phyloP scores from a whole-genome alignment of 2,113 vertebrate species.

The Elachura formosa region DNA sequence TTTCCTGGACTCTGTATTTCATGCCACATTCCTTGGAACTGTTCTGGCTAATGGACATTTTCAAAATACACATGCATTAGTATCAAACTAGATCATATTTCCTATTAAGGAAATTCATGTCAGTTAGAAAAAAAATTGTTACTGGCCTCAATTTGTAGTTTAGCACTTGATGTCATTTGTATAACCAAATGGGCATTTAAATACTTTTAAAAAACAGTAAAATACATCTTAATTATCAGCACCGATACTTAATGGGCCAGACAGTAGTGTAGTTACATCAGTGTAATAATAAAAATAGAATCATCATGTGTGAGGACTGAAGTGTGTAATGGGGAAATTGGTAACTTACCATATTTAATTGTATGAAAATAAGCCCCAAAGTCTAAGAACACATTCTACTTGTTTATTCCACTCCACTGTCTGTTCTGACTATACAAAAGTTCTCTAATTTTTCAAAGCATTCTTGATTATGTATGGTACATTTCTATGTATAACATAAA shows the following conservation, averaged over 20 bases:
- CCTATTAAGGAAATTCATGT: not conserved
- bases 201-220: not conserved
- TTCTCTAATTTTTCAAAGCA: not conserved
- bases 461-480: not conserved
- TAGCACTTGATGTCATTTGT: not conserved
- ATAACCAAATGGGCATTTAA: not conserved
- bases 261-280: not conserved
- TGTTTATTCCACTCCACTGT: not conserved
- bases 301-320: not conserved
- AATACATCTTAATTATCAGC: not conserved
- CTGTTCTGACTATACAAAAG: not conserved
- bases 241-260: not conserved
- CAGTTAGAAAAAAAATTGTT: not conserved
- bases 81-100: not conserved
- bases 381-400: not conserved
- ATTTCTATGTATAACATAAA: not conserved
- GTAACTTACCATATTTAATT: not conserved
- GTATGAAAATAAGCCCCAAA: not conserved
- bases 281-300: not conserved
- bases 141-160: not conserved
- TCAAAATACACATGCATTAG: not conserved
- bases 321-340: not conserved
- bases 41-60: not conserved
- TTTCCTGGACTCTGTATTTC: conserved; percentile 10
- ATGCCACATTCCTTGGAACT: conserved; percentile 15